Evolutionary conservation across 1,140 invertebrate species (phyloP).

Genomic region (Drosophila auraria): DNA sequence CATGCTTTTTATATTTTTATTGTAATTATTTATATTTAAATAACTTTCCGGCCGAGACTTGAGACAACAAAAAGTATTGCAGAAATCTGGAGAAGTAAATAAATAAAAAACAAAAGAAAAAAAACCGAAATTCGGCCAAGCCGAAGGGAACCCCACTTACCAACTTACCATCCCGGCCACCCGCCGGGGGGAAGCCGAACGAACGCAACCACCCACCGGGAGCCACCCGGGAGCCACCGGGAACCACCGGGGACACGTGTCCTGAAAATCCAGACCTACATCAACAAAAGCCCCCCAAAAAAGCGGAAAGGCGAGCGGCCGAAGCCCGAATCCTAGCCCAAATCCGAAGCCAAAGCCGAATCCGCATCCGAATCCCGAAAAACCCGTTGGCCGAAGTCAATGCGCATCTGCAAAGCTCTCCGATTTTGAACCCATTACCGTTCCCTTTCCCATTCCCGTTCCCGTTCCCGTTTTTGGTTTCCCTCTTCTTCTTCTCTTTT

Average conservation of each 20-base stretch:
- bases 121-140: conserved; percentile 4
- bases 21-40: not conserved
- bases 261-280: conserved; percentile 85
- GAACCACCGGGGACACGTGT: conserved; percentile 62
- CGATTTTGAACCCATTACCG: conserved; percentile 13
- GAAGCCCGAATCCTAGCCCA: conserved; percentile 19
- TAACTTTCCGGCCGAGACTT: not conserved
- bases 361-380: conserved; percentile 26
- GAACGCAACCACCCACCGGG: not conserved
- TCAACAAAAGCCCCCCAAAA: conserved; percentile 67
- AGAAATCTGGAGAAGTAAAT: not conserved
- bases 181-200: not conserved
- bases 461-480: conserved; percentile 13
- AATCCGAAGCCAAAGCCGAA: conserved; percentile 26
- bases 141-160: too few species aligned
- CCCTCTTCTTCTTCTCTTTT: conserved; percentile 2
- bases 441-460: conserved; percentile 43
- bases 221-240: conserved; percentile 3
- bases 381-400: conserved; percentile 22
- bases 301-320: conserved; percentile 16
- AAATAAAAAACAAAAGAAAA: not conserved
- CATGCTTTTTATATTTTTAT: not conserved
- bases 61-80: not conserved
- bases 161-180: not conserved
- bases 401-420: conserved; percentile 71